Base-by-base conservation (phyloP, 1,140 invertebrate genomes). In the Eubasilissa regina region DNA sequence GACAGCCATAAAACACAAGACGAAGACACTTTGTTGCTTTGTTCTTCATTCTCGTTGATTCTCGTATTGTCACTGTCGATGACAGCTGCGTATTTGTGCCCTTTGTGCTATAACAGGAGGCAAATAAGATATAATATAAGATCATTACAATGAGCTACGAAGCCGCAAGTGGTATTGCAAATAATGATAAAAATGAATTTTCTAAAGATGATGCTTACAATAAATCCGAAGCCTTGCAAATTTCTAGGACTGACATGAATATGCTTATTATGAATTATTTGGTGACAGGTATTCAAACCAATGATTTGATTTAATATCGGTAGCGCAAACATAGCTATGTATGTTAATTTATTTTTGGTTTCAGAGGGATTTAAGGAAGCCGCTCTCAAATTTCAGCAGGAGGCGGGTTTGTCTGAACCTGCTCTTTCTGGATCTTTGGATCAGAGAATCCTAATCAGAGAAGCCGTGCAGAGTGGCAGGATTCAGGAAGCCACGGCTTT, bases 181-280 rank as follows among this genome's bases (percentile, higher is more conserved):
- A 70, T 53, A 72, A 60, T 58, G 76, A 78, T 19, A 78, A 78
- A 58, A 72, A 13, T 47, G 76, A 78, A 19, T 78, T 78, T 25
- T 10, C 35, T n/a, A 89, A 88, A 84, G 85, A 86, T 74, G 85
- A 87, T 21, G 86, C 86, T 55, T 86, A 87, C 10, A 86, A 82
- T n/a, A 88, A 87, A 84, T 81, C 85, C 4, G 95, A 96, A 84
- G 92, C 92, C 78, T 92, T 96, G 62, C 95, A 96, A 80, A 94
- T 98, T 81, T 96, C 96, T 60, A 91, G 97, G 83, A 92, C 94
- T 56, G 95, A 97, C 84, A 98, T 99, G 95, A 99, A 99, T 87
- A 96, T 96, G 87, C 90, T 99, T 51, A 97, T 99, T 76, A 99
- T 99, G 98, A 98, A 99, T 89, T 99, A 99, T 89, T 91, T 99